Conservation (phyloP, 2,888 invertebrate species). For the Cephus rjabovi region DNA sequence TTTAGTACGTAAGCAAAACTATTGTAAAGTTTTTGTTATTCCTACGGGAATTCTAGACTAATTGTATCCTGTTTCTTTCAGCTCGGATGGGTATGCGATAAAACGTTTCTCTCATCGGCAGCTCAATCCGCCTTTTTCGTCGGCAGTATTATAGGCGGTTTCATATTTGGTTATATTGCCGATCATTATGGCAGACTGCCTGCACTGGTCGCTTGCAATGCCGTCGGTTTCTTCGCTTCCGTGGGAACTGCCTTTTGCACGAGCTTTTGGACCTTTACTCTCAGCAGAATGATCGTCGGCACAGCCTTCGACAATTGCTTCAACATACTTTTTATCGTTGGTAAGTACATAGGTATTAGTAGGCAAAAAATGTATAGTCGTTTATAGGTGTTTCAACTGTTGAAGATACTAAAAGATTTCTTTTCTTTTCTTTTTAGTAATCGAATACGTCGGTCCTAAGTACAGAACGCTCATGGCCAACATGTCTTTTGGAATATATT, state of each 20-base stretch:
- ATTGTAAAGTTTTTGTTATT: neutral
- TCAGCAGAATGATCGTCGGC: slow-evolving; percentile 86
- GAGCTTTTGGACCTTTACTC: slow-evolving; percentile 82
- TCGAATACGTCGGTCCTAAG: slow-evolving; percentile 90
- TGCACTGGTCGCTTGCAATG: slow-evolving; percentile 84
- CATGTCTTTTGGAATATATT: slow-evolving; percentile 90
- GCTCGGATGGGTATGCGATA: slow-evolving; percentile 90
- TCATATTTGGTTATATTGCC: slow-evolving; percentile 89
- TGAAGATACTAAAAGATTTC: neutral
- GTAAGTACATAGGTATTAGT: slow-evolving; percentile 68
- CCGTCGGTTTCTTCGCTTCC: slow-evolving; percentile 79
- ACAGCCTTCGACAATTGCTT: slow-evolving; percentile 91
- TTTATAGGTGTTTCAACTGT: neutral
- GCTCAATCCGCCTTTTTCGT: slow-evolving; percentile 90
- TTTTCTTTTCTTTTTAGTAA: slow-evolving; percentile 70
- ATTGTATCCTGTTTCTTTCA: slow-evolving; percentile 55
- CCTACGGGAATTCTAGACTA: neutral
- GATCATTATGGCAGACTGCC: slow-evolving; percentile 89
- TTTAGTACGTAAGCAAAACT: neutral
- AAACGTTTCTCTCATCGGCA: slow-evolving; percentile 80
- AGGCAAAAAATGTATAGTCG: accelerated
- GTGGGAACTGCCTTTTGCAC: slow-evolving; percentile 81
- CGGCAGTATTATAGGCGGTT: slow-evolving; percentile 88
- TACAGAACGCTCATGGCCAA: slow-evolving; percentile 91
- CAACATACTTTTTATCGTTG: slow-evolving; percentile 92